Percentiles rank a stretch among this genome's conserved stretches.
Conservation (phyloP, 2,113 vertebrate species). For the Oceanites oceanicus region DNA sequence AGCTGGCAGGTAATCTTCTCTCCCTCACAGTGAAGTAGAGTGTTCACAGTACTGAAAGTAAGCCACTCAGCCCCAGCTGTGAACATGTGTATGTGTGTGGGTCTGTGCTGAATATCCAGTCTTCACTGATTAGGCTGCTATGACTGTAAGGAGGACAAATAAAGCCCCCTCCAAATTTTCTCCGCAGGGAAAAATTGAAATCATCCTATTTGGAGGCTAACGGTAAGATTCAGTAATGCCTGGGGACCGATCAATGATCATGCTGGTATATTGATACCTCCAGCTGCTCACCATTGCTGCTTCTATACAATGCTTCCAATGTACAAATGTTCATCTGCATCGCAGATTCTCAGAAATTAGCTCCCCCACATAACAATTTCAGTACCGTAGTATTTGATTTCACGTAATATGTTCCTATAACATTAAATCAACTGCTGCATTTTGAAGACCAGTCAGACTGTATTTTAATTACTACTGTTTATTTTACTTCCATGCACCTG, state of each 20-base stretch:
- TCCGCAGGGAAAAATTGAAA: background rate
- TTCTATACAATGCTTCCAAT: background rate
- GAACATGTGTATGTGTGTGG: accelerated
- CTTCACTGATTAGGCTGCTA: background rate
- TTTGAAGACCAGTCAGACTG: background rate
- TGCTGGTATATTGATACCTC: background rate
- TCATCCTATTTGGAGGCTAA: background rate
- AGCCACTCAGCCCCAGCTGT: background rate
- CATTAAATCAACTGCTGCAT: background rate
- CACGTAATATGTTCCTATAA: background rate
- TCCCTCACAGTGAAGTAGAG: background rate
- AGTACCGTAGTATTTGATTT: background rate
- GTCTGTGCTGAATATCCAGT: background rate
- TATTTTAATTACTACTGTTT: background rate
- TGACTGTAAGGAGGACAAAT: background rate
- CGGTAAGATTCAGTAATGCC: background rate
- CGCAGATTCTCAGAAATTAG: background rate
- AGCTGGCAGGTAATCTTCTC: background rate
- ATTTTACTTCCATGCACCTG: background rate
- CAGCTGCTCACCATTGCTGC: background rate
- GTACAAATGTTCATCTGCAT: background rate
- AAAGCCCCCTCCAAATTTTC: background rate
- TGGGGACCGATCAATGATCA: background rate
- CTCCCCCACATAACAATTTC: background rate
- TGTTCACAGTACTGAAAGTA: background rate